Conservation (phyloP, 2,113 vertebrate genomes). For the Grantiella picta region DNA sequence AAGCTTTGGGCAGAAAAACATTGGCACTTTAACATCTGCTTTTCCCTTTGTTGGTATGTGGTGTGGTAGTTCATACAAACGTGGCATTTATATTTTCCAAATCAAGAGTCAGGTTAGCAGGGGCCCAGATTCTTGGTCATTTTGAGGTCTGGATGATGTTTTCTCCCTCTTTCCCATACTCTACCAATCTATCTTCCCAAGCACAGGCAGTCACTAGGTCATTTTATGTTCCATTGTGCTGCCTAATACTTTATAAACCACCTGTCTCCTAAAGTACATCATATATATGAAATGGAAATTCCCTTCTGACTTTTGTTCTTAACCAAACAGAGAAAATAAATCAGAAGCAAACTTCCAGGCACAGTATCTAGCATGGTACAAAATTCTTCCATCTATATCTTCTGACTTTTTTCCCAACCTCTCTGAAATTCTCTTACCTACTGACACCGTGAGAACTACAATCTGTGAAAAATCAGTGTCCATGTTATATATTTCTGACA, state of each 20-base stretch:
- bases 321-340: neutral
- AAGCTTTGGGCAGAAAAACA: neutral
- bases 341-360: neutral
- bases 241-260: neutral
- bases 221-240: neutral
- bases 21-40: neutral
- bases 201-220: neutral
- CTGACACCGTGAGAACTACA: neutral
- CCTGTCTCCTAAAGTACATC: neutral
- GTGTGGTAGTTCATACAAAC: neutral
- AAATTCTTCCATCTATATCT: neutral
- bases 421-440: slow-evolving; percentile 4
- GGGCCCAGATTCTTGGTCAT: neutral
- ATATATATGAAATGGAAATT: neutral
- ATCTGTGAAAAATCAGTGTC: slow-evolving; percentile 46
- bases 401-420: neutral
- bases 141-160: neutral
- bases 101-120: neutral
- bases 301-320: neutral
- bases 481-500: slow-evolving; percentile 38
- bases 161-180: neutral
- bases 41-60: neutral
- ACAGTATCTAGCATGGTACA: neutral
- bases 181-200: neutral
- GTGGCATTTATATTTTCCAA: neutral